A percentile compares a stretch with the other conserved stretches of the same genome.
Evolutionary conservation across 2,797 vertebrate species (phyloP).

Genomic region (Glossophaga mutica): DNA sequence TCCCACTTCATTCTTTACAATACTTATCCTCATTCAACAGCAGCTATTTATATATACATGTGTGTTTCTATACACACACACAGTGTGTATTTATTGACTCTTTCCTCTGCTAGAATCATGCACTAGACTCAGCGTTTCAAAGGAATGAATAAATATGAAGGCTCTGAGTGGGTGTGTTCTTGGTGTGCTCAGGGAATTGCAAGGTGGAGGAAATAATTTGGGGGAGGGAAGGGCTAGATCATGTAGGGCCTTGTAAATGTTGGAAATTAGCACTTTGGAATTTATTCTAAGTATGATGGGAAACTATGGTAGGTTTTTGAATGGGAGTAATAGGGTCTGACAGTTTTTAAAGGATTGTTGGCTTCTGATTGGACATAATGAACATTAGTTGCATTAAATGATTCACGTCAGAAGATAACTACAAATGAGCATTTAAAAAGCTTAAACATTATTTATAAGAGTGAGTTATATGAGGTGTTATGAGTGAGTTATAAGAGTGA

Average conservation of each 20-base stretch:
- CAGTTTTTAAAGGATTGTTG: background rate
- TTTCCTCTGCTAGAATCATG: background rate
- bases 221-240: background rate
- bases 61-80: background rate
- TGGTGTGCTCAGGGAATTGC: background rate
- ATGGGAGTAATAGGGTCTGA: background rate
- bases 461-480: too few relatives aligned
- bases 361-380: background rate
- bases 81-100: background rate
- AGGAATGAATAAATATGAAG: background rate
- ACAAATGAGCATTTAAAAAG: background rate
- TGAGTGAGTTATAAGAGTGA: too few relatives aligned
- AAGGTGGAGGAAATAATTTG: background rate
- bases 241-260: background rate
- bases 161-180: background rate
- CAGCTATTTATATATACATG: background rate
- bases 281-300: background rate
- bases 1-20: background rate
- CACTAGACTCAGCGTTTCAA: background rate
- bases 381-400: slow-evolving; percentile 18
- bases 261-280: background rate
- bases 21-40: background rate
- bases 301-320: background rate
- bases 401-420: background rate
- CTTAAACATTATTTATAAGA: background rate